A percentile compares a stretch with the other conserved stretches of the same genome.
Conservation (phyloP, 2,888 invertebrate species). For the Therioaphis trifolii region DNA sequence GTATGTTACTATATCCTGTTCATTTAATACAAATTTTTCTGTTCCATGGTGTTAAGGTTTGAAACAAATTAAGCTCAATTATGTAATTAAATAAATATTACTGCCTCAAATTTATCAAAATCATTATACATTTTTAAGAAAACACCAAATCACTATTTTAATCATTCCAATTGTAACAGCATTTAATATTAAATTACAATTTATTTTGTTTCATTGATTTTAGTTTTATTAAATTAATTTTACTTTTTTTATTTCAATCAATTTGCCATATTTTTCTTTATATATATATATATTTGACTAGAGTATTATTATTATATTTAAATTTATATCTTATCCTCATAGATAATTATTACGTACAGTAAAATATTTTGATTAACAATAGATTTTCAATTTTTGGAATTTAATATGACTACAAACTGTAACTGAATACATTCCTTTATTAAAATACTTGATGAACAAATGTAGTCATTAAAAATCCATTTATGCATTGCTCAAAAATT, state of each 20-base stretch:
- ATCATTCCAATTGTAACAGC: slow-evolving; percentile 37
- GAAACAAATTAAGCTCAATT: slow-evolving; percentile 52
- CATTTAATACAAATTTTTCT: slow-evolving; percentile 20
- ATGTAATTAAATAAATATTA: slow-evolving; percentile 45
- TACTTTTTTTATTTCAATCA: background rate
- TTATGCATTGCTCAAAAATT: slow-evolving; percentile 50
- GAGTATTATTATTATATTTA: slow-evolving; percentile 41
- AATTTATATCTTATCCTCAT: background rate
- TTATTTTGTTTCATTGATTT: slow-evolving; percentile 6
- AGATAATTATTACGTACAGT: background rate
- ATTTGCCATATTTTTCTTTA: slow-evolving; percentile 19
- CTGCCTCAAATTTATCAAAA: slow-evolving; percentile 41
- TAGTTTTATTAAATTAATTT: background rate
- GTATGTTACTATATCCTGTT: slow-evolving; percentile 1
- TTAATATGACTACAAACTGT: background rate
- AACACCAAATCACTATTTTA: slow-evolving; percentile 14
- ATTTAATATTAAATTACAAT: slow-evolving; percentile 3
- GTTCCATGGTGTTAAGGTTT: slow-evolving; percentile 26
- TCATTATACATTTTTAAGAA: slow-evolving; percentile 18
- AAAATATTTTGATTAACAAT: background rate
- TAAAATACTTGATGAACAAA: slow-evolving; percentile 32
- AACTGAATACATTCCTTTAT: slow-evolving; percentile 32
- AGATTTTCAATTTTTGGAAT: background rate
- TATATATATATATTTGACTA: background rate
- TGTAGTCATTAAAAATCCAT: background rate